Conservation (phyloP, 2,113 vertebrate species). For the Bos javanicus region DNA sequence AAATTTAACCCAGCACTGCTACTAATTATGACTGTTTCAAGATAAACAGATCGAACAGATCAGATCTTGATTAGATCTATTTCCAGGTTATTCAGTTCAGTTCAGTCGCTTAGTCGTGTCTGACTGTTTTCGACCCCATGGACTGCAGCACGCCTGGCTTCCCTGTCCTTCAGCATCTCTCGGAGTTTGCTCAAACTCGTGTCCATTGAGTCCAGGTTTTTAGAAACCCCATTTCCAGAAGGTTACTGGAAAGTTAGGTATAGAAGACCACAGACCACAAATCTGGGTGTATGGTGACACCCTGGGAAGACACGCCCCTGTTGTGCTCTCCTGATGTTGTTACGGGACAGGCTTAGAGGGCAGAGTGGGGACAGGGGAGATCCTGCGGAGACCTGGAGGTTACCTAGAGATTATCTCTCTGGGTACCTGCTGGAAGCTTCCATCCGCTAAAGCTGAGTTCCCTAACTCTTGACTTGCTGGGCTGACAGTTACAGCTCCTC, state of each 20-base stretch:
- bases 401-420: neutral
- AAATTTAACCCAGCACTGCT: neutral
- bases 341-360: neutral
- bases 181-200: neutral
- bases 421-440: neutral
- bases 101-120: neutral
- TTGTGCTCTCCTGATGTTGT: fast-evolving
- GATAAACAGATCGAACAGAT: too few relatives aligned
- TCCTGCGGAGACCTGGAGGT: neutral
- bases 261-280: neutral
- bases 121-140: neutral
- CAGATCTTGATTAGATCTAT: neutral
- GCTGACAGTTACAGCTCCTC: neutral
- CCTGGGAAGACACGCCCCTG: neutral
- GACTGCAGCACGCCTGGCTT: neutral
- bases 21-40: neutral
- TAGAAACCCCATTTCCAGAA: neutral
- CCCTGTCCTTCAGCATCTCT: neutral
- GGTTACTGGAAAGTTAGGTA: neutral
- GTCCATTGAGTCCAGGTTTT: neutral
- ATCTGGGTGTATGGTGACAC: neutral
- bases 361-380: neutral
- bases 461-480: neutral
- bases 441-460: neutral
- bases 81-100: neutral